Evolutionary conservation across 2,113 vertebrate species (phyloP), one percentile per base, ranked within the genome.

Genomic region (Pogonocichla stellata): DNA sequence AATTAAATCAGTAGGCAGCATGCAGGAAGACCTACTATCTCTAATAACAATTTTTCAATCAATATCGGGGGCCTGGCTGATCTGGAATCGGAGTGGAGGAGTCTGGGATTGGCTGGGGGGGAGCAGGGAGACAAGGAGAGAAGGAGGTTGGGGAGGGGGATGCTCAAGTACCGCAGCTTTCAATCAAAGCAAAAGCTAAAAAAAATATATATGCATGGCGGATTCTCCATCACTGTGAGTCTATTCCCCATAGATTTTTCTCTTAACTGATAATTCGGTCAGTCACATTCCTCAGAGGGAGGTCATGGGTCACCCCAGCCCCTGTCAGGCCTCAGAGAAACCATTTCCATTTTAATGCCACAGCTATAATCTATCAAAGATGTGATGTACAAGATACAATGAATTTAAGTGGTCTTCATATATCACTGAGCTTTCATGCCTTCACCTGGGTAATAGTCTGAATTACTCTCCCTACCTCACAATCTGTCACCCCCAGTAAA

Each of bases 311-410:
- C 97, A 94, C 92, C 97, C 97, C 90, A 96, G 97, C 98, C 98
- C 98, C 98, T 98, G 98, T 99, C 99, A 98, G 98, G 98, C 97
- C 98, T 98, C 98, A 97, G 98, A 97, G 97, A 98, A 99, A 98
- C 98, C 97, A 99, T 99, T 99, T 99, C 99, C 99, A 99, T 99
- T 99, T 99, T 99, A 99, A 99, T 99, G 99, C 99, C 98, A 98
- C 98, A 98, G 98, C 98, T 99, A 98, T 99, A 98, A 99, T 99
- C 99, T 98, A 99, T 99, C 99, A 99, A 97, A 98, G 98, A 98
- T 98, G 98, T 98, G 98, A 99, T 98, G 98, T 99, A 99, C 99
- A 98, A 98, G 98, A 98, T 98, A 98, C 98, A 98, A 98, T 98
- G 96, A 98, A 98, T 98, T 98, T 99, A 99, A 99, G 98, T 98